Base-by-base conservation (phyloP, 2,113 vertebrate genomes). In the Turdus rufiventris region DNA sequence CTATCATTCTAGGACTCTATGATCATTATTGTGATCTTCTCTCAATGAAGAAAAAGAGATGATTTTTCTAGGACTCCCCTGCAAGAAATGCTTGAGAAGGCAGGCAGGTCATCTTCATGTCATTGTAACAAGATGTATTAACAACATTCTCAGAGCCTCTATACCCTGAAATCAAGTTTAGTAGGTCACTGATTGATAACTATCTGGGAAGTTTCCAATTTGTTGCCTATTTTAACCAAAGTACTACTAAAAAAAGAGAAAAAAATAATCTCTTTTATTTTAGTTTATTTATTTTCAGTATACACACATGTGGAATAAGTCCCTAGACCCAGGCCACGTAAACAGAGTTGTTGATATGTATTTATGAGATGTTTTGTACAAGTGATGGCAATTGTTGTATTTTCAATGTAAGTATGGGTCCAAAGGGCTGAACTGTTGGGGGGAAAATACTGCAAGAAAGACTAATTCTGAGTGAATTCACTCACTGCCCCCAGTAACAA, bases 391-490 rank as follows among this genome's bases (percentile, higher is more conserved):
- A 74, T 75, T 11, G 6, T 57, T 70, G 4, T 53, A 42, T 87
- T 80, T 82, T 67, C 45, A 68, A 45, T 62, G 34, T 60, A 60
- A 75, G 33, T 78, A 89, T 28, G 36, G 63, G 23, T 86, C 60
- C 28, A 73, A 89, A 88, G 6, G 18, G 40, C 56, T 88, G 66
- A 93, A 43, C 5, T 1, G 8, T n/a, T 71, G 54, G 0, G 16
- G 12, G 24, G 6, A 21, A 63, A 90, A 82, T 47, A 70, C 24
- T 58, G 17, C 1, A 20, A 58, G 47, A 71, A 96, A 94, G 75
- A 71, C 48, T 83, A 82, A 85, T 82, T 95, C 67, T 70, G 51
- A 94, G 89, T 4, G 1, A 93, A 96, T 91, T 87, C 82, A 63
- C 60, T 92, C 68, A 58, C 60, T 38, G 5, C 61, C 48, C 63